Evolutionary conservation across 2,797 vertebrate genomes (phyloP).

Genomic region (Etheostoma perlongum): DNA sequence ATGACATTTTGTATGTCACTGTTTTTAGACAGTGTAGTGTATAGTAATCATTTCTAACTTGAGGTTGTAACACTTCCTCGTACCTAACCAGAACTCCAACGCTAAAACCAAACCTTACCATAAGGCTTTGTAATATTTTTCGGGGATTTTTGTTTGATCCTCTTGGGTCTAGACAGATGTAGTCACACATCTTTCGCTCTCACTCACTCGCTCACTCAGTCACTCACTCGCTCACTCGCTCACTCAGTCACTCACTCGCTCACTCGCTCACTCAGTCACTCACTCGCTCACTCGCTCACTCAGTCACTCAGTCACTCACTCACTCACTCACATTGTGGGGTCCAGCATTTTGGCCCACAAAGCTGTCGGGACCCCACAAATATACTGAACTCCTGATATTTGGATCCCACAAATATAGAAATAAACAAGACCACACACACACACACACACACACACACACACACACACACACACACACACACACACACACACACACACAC

Average conservation of each 20-base stretch:
- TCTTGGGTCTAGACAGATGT: slow-evolving; percentile 39
- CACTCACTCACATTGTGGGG: no score
- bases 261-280: no score
- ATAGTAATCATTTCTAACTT: not conserved
- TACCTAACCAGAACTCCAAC: slow-evolving; percentile 54
- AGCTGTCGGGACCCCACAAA: no score
- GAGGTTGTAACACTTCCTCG: slow-evolving; percentile 36
- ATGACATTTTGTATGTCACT: slow-evolving; percentile 45
- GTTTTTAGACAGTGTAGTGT: slow-evolving; percentile 5
- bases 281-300: no score
- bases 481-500: slow-evolving; percentile 20
- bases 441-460: slow-evolving; percentile 9
- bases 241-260: no score
- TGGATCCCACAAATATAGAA: no score
- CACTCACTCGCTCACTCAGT: slow-evolving; percentile 21
- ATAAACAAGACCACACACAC: not conserved
- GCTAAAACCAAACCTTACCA: slow-evolving; percentile 56
- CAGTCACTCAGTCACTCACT: no score
- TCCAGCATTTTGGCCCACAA: no score
- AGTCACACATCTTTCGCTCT: not conserved
- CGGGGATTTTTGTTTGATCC: slow-evolving; percentile 50
- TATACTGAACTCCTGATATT: no score
- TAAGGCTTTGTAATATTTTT: slow-evolving; percentile 26
- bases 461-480: slow-evolving; percentile 11
- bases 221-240: not conserved